Evolutionary conservation across 2,797 vertebrate genomes (phyloP).

Genomic region (Tiaroga cobitis): DNA sequence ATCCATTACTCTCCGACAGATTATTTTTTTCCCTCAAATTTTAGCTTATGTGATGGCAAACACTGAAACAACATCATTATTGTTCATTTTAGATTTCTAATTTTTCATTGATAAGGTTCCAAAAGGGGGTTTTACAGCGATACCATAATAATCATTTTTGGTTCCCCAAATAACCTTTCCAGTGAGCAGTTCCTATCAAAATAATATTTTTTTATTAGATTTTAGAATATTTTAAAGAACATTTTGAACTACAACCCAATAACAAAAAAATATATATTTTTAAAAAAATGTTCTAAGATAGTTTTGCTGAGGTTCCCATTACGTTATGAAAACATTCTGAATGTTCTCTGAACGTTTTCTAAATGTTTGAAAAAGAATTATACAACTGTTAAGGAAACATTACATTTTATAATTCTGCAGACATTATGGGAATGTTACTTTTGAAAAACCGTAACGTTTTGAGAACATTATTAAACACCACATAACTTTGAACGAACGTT

Average conservation of each 20-base stretch:
- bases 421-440: neutral
- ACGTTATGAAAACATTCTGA: neutral
- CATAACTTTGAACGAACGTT: neutral
- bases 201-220: neutral
- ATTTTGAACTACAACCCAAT: neutral
- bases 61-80: neutral
- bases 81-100: neutral
- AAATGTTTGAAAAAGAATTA: fast-evolving
- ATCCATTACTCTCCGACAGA: neutral
- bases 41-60: neutral
- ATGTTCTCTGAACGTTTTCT: neutral
- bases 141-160: neutral
- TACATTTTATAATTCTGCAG: neutral
- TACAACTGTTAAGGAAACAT: neutral
- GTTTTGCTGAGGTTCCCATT: neutral
- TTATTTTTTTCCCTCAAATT: neutral
- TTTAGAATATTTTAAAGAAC: neutral
- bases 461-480: neutral
- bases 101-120: neutral
- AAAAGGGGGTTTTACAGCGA: neutral
- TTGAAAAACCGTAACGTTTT: neutral
- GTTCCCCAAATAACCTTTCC: neutral
- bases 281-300: neutral
- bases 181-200: neutral
- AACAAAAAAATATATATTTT: no score